Evolutionary conservation across 2,888 invertebrate genomes (phyloP).

Genomic region (Disparrhopalites patrizii): DNA sequence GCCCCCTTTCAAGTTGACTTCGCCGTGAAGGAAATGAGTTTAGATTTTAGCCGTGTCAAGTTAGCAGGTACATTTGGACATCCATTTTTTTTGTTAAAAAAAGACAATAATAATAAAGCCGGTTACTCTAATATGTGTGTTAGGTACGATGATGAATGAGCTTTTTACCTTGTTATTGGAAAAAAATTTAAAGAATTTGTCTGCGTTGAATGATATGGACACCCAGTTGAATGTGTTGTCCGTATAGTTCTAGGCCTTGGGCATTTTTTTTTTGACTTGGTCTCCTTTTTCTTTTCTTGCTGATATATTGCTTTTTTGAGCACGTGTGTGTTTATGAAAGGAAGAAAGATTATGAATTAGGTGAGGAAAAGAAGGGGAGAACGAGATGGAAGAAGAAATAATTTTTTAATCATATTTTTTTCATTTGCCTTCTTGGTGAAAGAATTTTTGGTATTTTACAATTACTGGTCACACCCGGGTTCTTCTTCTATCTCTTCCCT

Average conservation of each 20-base stretch:
- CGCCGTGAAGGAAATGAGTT: slow-evolving; percentile 82
- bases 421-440: background rate
- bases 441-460: slow-evolving; percentile 17
- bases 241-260: background rate
- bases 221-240: too few relatives aligned
- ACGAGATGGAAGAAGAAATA: too few relatives aligned
- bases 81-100: background rate
- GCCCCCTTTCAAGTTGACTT: slow-evolving; percentile 97
- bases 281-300: background rate
- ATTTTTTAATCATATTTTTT: background rate
- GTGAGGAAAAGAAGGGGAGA: too few relatives aligned
- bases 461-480: slow-evolving; percentile 10
- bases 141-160: too few relatives aligned
- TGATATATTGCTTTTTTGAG: background rate
- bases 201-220: too few relatives aligned
- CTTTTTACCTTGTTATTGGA: too few relatives aligned
- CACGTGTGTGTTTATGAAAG: background rate
- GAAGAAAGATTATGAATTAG: background rate
- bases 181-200: too few relatives aligned
- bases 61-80: slow-evolving; percentile 61
- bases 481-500: slow-evolving; percentile 2
- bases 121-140: background rate
- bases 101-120: background rate
- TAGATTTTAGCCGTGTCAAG: slow-evolving; percentile 91
- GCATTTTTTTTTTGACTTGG: background rate